phyloP scores from a whole-genome alignment of 2,113 vertebrate genomes.

The Chaetodon trifascialis region DNA sequence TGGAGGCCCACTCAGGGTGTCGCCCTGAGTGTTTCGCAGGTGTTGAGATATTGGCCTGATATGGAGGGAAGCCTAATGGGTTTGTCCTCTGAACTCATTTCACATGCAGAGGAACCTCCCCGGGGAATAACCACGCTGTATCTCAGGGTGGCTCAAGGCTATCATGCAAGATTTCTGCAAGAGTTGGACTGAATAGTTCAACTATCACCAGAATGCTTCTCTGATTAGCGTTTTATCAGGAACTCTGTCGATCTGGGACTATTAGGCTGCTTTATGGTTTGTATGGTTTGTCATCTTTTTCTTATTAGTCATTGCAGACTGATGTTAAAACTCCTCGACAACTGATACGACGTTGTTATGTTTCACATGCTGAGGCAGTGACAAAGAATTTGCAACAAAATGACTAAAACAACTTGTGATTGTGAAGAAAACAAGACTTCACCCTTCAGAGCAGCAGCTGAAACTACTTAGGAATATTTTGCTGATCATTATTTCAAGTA shows the following conservation, averaged over 20 bases:
- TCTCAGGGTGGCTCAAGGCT: not conserved
- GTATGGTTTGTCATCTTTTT: conserved; percentile 33
- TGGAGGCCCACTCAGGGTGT: conserved; percentile 39
- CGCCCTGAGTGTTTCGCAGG: conserved; percentile 52
- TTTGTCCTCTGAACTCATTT: conserved; percentile 67
- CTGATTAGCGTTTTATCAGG: conserved; percentile 28
- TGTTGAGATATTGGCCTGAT: conserved; percentile 61
- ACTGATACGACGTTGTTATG: conserved; percentile 4
- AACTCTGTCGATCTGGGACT: conserved; percentile 21
- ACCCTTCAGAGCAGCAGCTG: conserved; percentile 21
- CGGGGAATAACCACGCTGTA: conserved; percentile 14
- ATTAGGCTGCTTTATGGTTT: conserved; percentile 28
- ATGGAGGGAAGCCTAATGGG: conserved; percentile 47
- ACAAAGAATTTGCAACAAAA: conserved; percentile 1
- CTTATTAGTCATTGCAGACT: conserved; percentile 46
- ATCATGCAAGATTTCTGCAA: conserved; percentile 28
- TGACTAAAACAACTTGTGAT: conserved; percentile 18
- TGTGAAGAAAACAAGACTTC: conserved; percentile 30
- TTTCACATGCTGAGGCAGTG: conserved; percentile 16
- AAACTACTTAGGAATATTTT: conserved; percentile 12
- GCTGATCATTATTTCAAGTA: not conserved
- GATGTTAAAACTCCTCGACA: conserved; percentile 46
- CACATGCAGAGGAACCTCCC: conserved; percentile 25
- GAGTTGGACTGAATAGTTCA: conserved; percentile 17
- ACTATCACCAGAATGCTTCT: conserved; percentile 34